Evolutionary conservation across 2,113 vertebrate species (phyloP).

Genomic region (Polypterus senegalus): DNA sequence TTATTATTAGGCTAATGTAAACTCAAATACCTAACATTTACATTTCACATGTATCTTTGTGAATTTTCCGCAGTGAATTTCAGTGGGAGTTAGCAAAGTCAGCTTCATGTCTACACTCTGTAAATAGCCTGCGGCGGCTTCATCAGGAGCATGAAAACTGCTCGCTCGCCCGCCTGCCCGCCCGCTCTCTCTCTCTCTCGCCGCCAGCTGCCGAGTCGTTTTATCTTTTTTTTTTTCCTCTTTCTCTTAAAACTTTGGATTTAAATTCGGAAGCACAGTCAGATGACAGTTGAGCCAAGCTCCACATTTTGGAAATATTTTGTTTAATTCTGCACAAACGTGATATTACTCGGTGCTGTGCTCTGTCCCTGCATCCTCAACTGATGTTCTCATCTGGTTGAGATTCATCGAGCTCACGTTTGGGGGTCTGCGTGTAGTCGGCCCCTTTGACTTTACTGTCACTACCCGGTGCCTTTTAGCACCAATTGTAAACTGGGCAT

Average conservation of each 20-base stretch:
- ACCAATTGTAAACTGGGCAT: no score
- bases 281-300: no score
- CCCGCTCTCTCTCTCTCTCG: slow-evolving; percentile 16
- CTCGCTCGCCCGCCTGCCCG: no score
- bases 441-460: slow-evolving; percentile 62
- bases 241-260: no score
- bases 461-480: slow-evolving; percentile 66
- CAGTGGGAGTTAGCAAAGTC: slow-evolving; percentile 42
- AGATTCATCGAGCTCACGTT: no score
- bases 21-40: slow-evolving; percentile 29
- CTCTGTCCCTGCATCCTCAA: no score
- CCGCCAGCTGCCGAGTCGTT: slow-evolving; percentile 27
- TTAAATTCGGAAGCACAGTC: no score
- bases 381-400: no score
- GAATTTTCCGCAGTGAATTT: slow-evolving; percentile 30
- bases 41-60: slow-evolving; percentile 26
- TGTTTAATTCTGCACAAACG: no score
- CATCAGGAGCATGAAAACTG: slow-evolving; percentile 44
- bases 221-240: neutral
- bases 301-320: no score
- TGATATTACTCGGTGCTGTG: no score
- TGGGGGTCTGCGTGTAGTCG: slow-evolving; percentile 81
- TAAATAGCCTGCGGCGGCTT: slow-evolving; percentile 45
- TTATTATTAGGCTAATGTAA: slow-evolving; percentile 36
- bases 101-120: slow-evolving; percentile 40